Conservation (phyloP, 2,888 invertebrate genomes). For the Peribatodes rhomboidaria region DNA sequence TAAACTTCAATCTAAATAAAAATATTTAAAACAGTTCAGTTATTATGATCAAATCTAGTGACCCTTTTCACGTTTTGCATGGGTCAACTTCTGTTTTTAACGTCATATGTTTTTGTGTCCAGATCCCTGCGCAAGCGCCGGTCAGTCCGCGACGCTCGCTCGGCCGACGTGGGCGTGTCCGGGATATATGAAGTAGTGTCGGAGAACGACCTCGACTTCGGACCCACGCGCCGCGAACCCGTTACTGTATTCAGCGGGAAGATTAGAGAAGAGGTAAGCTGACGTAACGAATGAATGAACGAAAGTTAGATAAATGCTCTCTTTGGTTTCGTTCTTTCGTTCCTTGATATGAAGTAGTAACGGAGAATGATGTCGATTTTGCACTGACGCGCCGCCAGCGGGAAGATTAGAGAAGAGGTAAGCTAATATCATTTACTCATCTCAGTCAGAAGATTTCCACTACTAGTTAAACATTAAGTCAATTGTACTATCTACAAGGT, state of each 20-base stretch:
- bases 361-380: slow-evolving; percentile 96
- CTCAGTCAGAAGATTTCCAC: too few relatives aligned
- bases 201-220: slow-evolving; percentile 96
- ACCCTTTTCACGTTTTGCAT: too few relatives aligned
- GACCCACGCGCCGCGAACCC: slow-evolving; percentile 92
- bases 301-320: background rate
- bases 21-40: too few relatives aligned
- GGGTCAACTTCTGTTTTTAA: background rate
- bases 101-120: background rate
- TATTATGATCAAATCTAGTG: too few relatives aligned
- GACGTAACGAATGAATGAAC: too few relatives aligned
- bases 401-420: slow-evolving; percentile 93
- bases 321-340: too few relatives aligned
- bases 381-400: slow-evolving; percentile 92
- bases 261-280: slow-evolving; percentile 91
- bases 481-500: too few relatives aligned
- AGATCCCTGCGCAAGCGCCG: slow-evolving; percentile 86
- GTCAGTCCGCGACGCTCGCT: slow-evolving; percentile 90
- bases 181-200: slow-evolving; percentile 96
- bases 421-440: too few relatives aligned
- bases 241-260: slow-evolving; percentile 95
- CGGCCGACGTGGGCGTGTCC: slow-evolving; percentile 95
- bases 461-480: too few relatives aligned
- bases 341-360: slow-evolving; percentile 96
- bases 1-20: too few relatives aligned